phyloP scores from a whole-genome alignment of 2,888 invertebrate genomes.

The Parochlus steinenii region DNA sequence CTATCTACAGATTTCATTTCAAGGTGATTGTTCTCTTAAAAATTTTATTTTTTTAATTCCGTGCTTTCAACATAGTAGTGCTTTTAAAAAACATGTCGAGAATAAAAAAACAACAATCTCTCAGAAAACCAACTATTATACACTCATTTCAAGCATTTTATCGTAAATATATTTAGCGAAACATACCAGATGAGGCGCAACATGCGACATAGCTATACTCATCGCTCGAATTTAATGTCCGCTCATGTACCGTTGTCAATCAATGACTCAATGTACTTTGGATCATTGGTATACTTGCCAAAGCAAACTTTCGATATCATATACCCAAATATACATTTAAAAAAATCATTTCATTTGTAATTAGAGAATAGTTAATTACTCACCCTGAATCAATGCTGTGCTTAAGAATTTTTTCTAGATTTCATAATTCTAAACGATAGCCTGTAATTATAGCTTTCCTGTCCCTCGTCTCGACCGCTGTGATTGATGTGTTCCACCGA shows the following conservation, averaged over 20 bases:
- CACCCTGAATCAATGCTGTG: conserved; percentile 73
- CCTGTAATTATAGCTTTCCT: conserved; percentile 89
- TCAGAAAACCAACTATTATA: too few species aligned
- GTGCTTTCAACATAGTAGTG: too few species aligned
- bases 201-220: conserved; percentile 97
- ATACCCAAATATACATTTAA: too few species aligned
- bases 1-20: too few species aligned
- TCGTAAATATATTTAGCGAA: too few species aligned
- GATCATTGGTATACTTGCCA: conserved; percentile 88
- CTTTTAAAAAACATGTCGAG: too few species aligned
- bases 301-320: conserved; percentile 79
- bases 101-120: too few species aligned
- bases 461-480: conserved; percentile 83
- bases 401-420: conserved; percentile 69
- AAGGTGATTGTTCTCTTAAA: too few species aligned
- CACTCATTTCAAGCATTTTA: too few species aligned
- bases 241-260: conserved; percentile 99
- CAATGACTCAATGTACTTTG: conserved; percentile 97
- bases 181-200: too few species aligned
- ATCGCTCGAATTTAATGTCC: conserved; percentile 81
- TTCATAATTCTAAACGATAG: conserved; percentile 92
- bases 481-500: conserved; percentile 49
- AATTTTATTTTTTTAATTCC: too few species aligned
- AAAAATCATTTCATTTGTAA: too few species aligned
- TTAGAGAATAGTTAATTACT: conserved; percentile 7